These are phyloP conservation scores for Haplotaxodon microlepis DNA, from an alignment of 2,113 vertebrate genomes.

Conservation along the genomic window DNA sequence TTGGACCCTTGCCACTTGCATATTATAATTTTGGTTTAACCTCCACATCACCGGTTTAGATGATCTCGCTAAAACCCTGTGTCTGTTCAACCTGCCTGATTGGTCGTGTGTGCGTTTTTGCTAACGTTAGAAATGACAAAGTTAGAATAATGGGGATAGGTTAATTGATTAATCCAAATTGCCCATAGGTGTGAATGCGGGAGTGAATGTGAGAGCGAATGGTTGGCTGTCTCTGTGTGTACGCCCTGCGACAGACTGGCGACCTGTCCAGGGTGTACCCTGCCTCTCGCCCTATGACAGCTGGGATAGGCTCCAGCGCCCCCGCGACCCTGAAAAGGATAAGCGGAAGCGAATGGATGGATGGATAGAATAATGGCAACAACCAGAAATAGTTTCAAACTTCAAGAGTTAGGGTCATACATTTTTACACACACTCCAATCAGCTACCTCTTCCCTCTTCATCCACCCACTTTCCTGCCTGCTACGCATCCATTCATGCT, in stretches of 20 bases:
- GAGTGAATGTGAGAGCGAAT: background rate
- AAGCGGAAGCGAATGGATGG: background rate
- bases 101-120: background rate
- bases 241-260: background rate
- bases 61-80: background rate
- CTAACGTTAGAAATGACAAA: background rate
- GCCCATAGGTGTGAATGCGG: background rate
- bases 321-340: background rate
- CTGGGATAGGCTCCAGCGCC: background rate
- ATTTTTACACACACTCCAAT: background rate
- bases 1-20: background rate
- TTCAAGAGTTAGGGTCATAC: background rate
- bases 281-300: background rate
- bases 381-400: background rate
- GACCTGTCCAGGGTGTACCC: background rate
- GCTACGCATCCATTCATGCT: background rate
- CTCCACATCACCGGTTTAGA: background rate
- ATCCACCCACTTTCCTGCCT: background rate
- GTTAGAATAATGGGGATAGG: background rate
- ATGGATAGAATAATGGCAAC: background rate
- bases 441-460: background rate
- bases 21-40: background rate
- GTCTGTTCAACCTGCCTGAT: background rate
- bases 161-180: background rate
- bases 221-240: background rate